Evolutionary conservation across 2,113 vertebrate genomes (phyloP), one percentile per base, ranked within the genome.

Genomic region (Nymphicus hollandicus): DNA sequence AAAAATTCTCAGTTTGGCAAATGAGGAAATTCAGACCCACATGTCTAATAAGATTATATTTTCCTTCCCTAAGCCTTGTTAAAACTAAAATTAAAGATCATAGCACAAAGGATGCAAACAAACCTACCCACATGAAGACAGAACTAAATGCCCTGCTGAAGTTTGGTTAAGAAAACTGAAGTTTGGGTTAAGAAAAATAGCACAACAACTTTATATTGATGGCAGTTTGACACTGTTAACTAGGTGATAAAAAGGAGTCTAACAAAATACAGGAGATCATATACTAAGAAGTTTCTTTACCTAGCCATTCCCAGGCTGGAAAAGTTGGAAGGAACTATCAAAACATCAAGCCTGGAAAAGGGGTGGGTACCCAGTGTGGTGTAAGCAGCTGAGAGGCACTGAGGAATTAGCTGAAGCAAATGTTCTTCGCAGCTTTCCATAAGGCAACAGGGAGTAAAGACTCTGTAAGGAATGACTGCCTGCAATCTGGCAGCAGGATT

Each of bases 241-340:
- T 43, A 87, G 18, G 8, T 71, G 52, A n/a, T n/a, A 52, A 93
- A 71, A 79, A 81, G 31, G 6, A 49, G 10, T 31, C 43, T n/a
- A 85, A 76, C 4, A 86, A 77, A 89, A 93, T 28, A 79, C 3
- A 55, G 39, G 23, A 77, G 9, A 70, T 16, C 6, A 53, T 17
- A 70, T 23, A 80, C 4, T 25, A 69, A 16, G 20, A 81, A 65
- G 8, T 91, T 89, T 90, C 61, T 86, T 88, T 99, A 99, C 99
- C 99, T 99, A 97, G 99, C 99, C 99, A 99, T 99, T 95, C 99
- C 99, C 69, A 99, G 98, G 92, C 99, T 99, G 91, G 99, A 98
- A 96, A 99, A 99, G 81, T 99, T 99, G 86, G 98, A 97, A 61
- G 99, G 99, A 86, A 99, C 99, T 23, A 99, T 98, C 86, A 99